Evolutionary conservation across 1,140 invertebrate genomes (phyloP).

Genomic region (Physella acuta): DNA sequence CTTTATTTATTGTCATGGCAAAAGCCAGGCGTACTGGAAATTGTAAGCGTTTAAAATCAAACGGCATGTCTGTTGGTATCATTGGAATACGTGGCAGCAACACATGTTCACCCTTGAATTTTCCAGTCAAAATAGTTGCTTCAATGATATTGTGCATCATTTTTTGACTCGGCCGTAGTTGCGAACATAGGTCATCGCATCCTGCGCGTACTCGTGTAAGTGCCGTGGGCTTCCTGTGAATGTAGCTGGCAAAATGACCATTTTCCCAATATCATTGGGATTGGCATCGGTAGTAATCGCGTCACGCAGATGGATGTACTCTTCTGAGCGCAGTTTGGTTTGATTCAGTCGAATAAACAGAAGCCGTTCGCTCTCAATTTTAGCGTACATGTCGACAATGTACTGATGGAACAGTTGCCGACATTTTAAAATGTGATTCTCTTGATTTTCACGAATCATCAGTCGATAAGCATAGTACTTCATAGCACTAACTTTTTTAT

Average conservation of each 20-base stretch:
- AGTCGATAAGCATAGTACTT: conserved; percentile 29
- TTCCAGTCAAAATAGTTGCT: conserved; percentile 42
- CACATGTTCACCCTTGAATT: too few species aligned
- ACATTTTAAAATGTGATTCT: conserved; percentile 42
- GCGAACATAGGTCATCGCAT: conserved; percentile 63
- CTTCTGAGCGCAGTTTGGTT: conserved; percentile 30
- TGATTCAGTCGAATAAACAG: conserved; percentile 44
- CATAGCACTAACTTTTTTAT: conserved; percentile 12
- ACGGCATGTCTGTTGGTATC: too few species aligned
- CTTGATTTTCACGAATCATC: conserved; percentile 22
- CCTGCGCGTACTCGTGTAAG: conserved; percentile 61
- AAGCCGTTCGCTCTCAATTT: conserved; percentile 51
- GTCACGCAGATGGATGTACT: conserved; percentile 33
- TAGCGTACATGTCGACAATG: conserved; percentile 59
- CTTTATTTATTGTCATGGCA: too few species aligned
- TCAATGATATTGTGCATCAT: conserved; percentile 62
- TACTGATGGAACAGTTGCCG: conserved; percentile 56
- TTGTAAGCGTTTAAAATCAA: too few species aligned
- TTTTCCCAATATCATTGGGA: conserved; percentile 40
- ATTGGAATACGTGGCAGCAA: too few species aligned
- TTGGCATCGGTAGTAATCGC: conserved; percentile 29
- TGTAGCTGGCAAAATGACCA: conserved; percentile 57
- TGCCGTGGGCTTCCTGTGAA: conserved; percentile 51
- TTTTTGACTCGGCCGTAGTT: conserved; percentile 58
- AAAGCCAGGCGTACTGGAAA: too few species aligned